These are phyloP conservation scores for Apis dorsata DNA, from an alignment of 1,140 invertebrate genomes.

Conservation along the genomic window DNA sequence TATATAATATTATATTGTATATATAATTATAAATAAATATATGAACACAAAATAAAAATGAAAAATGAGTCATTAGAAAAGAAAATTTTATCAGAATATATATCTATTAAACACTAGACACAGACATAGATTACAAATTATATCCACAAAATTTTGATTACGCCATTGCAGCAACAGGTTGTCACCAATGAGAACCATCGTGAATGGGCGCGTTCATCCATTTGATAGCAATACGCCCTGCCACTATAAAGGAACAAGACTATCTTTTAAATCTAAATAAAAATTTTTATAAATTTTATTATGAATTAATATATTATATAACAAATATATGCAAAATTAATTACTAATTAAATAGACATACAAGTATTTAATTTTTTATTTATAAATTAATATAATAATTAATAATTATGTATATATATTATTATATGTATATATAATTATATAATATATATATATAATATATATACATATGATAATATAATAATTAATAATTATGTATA, in stretches of 20 bases:
- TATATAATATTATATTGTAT: no score
- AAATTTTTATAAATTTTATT: background rate
- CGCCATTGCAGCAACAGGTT: conserved; percentile 65
- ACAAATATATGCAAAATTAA: background rate
- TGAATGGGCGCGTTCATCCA: conserved; percentile 58
- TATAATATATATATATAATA: no score
- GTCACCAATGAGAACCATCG: conserved; percentile 60
- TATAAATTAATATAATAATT: background rate
- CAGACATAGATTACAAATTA: background rate
- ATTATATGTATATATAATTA: no score
- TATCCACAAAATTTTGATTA: conserved; percentile 43
- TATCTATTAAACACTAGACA: background rate
- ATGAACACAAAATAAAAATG: no score
- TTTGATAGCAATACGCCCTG: conserved; percentile 47
- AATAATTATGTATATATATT: background rate
- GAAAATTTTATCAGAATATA: background rate
- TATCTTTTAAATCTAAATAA: conserved; percentile 34
- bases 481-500: no score
- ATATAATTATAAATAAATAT: no score
- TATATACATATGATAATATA: no score
- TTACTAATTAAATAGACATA: background rate
- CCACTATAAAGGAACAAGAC: conserved; percentile 15
- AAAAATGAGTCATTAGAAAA: background rate
- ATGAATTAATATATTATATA: background rate
- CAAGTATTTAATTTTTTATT: background rate